These are phyloP conservation scores for Slavum lentiscoides DNA, from an alignment of 2,888 invertebrate genomes.

Conservation along the genomic window DNA sequence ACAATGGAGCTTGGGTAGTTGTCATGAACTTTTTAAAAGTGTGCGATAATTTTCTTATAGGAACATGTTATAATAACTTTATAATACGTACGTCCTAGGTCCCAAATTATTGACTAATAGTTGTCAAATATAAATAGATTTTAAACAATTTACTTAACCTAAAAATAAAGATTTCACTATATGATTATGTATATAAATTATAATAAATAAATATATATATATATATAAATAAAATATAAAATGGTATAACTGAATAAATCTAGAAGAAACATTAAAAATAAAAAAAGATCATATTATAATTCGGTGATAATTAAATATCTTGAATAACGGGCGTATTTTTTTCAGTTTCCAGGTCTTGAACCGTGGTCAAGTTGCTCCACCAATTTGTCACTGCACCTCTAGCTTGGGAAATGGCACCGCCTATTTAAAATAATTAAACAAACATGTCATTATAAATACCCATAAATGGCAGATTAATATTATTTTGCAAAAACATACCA, in stretches of 20 bases:
- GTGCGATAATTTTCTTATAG: background rate
- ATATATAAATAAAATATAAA: slow-evolving; percentile 28
- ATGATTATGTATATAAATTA: slow-evolving; percentile 14
- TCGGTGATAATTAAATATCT: slow-evolving; percentile 19
- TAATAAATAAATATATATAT: slow-evolving; percentile 14
- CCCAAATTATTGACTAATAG: background rate
- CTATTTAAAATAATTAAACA: slow-evolving; percentile 59
- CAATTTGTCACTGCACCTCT: slow-evolving; percentile 83
- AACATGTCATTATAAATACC: background rate
- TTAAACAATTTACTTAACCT: slow-evolving; percentile 29
- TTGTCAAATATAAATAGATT: slow-evolving; percentile 2
- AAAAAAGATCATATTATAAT: background rate
- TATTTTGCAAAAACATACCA: slow-evolving; percentile 61
- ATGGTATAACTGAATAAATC: slow-evolving; percentile 40
- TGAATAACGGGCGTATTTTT: slow-evolving; percentile 34
- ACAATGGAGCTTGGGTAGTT: background rate
- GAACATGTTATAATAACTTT: background rate
- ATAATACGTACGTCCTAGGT: background rate
- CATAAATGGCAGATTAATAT: background rate
- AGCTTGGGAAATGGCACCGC: slow-evolving; percentile 85
- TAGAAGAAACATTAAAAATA: slow-evolving; percentile 9
- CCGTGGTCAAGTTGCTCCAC: slow-evolving; percentile 76
- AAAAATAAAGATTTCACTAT: slow-evolving; percentile 15
- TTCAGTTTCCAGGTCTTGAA: slow-evolving; percentile 56
- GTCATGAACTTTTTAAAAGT: background rate